Percentiles rank a stretch among this genome's conserved stretches.
These are phyloP conservation scores for Nycticebus coucang DNA, from an alignment of 2,113 vertebrate species.

Conservation along the genomic window DNA sequence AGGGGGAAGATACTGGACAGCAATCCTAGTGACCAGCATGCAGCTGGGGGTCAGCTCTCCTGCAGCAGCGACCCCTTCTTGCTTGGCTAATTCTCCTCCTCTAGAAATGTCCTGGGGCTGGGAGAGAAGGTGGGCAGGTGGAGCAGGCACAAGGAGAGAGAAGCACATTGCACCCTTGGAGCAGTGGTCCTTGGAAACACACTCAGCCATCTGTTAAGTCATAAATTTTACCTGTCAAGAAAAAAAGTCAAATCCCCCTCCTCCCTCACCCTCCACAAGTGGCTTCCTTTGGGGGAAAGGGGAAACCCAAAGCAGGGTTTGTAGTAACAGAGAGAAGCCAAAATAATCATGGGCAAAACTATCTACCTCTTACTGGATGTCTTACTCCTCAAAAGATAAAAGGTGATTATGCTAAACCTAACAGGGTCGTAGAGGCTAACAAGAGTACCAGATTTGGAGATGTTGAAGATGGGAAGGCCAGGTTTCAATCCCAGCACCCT, in stretches of 20 bases:
- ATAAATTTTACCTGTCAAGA: constrained; percentile 66
- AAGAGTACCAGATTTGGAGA: background rate
- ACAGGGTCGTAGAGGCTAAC: background rate
- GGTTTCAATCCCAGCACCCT: background rate
- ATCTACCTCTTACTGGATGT: background rate
- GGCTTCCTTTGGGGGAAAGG: constrained; percentile 5
- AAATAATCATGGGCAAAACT: background rate
- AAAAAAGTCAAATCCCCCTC: background rate
- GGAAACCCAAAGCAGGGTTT: background rate
- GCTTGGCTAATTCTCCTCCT: background rate
- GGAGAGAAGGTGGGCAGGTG: background rate
- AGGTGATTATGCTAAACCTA: background rate
- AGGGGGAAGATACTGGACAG: background rate
- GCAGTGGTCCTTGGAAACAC: constrained; percentile 43
- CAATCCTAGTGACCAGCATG: background rate
- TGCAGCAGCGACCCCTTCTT: background rate
- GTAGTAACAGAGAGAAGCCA: background rate
- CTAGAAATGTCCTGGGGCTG: background rate
- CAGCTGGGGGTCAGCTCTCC: background rate
- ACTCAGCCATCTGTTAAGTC: constrained; percentile 60
- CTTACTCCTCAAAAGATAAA: background rate
- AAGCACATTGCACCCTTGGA: constrained; percentile 58
- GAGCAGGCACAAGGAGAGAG: constrained; percentile 3
- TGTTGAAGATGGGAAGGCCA: background rate
- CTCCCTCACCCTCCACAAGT: background rate